Evolutionary conservation across 23 tunicate genomes (phyloP).

Genomic region (Diplosoma virens): DNA sequence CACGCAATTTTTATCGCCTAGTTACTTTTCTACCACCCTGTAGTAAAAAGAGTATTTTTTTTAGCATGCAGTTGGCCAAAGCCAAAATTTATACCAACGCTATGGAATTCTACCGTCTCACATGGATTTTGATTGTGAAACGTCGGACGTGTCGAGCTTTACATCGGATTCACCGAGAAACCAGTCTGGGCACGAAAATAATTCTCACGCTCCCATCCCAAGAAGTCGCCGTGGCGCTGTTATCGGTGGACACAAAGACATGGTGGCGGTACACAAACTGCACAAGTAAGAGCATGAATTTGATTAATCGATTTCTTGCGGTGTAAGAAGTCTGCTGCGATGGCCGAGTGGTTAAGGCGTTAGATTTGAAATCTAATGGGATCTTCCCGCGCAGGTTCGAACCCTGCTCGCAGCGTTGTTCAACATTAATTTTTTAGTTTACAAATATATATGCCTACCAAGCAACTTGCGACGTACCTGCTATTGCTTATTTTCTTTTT

Average conservation of each 20-base stretch:
- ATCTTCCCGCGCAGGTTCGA: slow-evolving; percentile 98
- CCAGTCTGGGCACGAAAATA: background rate
- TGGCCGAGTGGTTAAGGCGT: too few relatives aligned
- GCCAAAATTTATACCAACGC: slow-evolving; percentile 38
- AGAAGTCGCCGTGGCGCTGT: slow-evolving; percentile 68
- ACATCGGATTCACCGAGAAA: slow-evolving; percentile 22
- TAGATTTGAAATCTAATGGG: slow-evolving; percentile 95
- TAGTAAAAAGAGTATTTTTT: too few relatives aligned
- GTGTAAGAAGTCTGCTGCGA: too few relatives aligned
- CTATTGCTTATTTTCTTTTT: too few relatives aligned
- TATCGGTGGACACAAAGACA: slow-evolving; percentile 55
- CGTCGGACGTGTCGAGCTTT: slow-evolving; percentile 31
- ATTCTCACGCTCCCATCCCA: background rate
- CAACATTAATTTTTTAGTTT: too few relatives aligned
- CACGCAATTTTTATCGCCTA: too few relatives aligned
- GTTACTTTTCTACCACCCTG: too few relatives aligned
- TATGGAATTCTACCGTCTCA: slow-evolving; percentile 57
- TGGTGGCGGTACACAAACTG: slow-evolving; percentile 52
- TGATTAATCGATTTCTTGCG: too few relatives aligned
- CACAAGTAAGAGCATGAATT: slow-evolving; percentile 84
- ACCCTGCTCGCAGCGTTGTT: slow-evolving; percentile 98
- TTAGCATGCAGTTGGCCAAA: too few relatives aligned
- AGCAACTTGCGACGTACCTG: too few relatives aligned
- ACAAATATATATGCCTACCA: too few relatives aligned
- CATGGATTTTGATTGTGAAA: slow-evolving; percentile 18